A percentile compares a stretch with the other conserved stretches of the same genome.
Evolutionary conservation across 2,797 vertebrate species (phyloP).

Genomic region (Micromesistius poutassou): DNA sequence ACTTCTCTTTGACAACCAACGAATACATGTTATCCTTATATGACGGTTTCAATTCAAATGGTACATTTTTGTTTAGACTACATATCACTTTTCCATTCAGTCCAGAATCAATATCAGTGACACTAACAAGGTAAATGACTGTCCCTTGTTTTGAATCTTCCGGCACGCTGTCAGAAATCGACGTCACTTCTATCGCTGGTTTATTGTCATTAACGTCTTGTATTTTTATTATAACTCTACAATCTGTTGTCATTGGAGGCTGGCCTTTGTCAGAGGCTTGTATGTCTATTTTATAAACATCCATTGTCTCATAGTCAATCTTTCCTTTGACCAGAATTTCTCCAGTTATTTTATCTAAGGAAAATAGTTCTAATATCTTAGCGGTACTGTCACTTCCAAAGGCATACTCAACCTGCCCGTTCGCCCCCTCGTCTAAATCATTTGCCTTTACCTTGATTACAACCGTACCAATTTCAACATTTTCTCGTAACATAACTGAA

Average conservation of each 20-base stretch:
- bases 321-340: constrained; percentile 55
- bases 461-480: constrained; percentile 32
- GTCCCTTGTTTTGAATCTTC: constrained; percentile 57
- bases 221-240: constrained; percentile 64
- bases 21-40: constrained; percentile 67
- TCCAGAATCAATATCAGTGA: constrained; percentile 60
- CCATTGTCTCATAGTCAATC: constrained; percentile 59
- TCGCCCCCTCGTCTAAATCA: constrained; percentile 62
- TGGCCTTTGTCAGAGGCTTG: constrained; percentile 65
- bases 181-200: constrained; percentile 66
- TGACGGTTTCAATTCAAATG: constrained; percentile 64
- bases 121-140: constrained; percentile 57
- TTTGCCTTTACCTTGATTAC: constrained; percentile 54
- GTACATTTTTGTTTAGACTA: constrained; percentile 37
- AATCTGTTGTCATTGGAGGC: constrained; percentile 54
- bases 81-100: constrained; percentile 57
- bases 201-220: constrained; percentile 68
- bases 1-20: constrained; percentile 45
- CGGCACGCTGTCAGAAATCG: constrained; percentile 45
- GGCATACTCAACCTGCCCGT: constrained; percentile 53
- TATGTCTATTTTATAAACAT: constrained; percentile 59
- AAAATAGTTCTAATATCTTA: constrained; percentile 46
- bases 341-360: constrained; percentile 48
- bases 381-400: constrained; percentile 39
- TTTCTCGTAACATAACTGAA: constrained; percentile 53